Evolutionary conservation across 2,113 vertebrate species (phyloP).

Genomic region (Arizona elegans): DNA sequence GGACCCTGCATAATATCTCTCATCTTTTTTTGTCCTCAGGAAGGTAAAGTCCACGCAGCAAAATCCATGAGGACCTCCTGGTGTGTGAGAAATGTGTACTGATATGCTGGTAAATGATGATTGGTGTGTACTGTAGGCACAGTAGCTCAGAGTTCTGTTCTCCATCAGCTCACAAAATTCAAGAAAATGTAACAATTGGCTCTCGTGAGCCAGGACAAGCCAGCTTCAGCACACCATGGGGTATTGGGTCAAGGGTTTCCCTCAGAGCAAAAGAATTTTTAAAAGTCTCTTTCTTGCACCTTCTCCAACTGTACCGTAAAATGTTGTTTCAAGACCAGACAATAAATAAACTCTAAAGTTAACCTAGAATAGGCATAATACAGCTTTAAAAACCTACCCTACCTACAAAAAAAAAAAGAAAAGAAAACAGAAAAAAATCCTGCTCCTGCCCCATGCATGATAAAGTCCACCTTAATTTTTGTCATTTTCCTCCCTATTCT

Average conservation of each 20-base stretch:
- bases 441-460: neutral
- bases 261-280: neutral
- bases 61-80: neutral
- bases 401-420: neutral
- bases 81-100: neutral
- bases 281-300: neutral
- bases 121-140: neutral
- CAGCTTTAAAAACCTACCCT: neutral
- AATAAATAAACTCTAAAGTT: neutral
- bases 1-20: neutral
- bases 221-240: neutral
- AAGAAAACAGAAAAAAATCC: neutral
- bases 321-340: neutral
- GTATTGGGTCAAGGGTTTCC: neutral
- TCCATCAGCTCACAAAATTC: neutral
- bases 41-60: neutral
- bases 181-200: neutral
- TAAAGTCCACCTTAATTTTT: neutral
- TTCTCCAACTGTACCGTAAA: neutral
- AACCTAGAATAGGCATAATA: neutral
- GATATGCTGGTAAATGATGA: neutral
- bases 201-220: neutral
- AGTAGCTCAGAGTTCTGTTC: neutral
- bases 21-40: neutral
- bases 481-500: neutral